These are phyloP conservation scores for Chesias legatella DNA, from an alignment of 2,888 invertebrate genomes.

Conservation along the genomic window DNA sequence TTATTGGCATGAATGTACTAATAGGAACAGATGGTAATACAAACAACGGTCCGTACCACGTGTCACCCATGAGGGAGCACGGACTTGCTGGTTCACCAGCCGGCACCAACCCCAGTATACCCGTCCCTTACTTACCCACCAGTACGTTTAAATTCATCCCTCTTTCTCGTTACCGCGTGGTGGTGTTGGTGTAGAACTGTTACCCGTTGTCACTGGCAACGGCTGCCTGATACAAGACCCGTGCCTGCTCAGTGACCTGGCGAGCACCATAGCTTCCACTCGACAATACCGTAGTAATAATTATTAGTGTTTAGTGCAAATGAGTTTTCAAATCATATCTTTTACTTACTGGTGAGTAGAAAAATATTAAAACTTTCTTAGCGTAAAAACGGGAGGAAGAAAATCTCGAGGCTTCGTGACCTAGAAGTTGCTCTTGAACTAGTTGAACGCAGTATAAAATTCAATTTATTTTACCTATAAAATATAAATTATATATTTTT, in stretches of 20 bases:
- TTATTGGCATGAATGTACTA: not conserved
- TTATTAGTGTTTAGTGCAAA: slow-evolving; percentile 22
- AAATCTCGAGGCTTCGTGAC: slow-evolving; percentile 23
- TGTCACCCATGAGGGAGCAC: slow-evolving; percentile 73
- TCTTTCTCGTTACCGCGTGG: slow-evolving; percentile 56
- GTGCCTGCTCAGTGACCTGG: slow-evolving; percentile 52
- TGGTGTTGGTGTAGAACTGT: slow-evolving; percentile 66
- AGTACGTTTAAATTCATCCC: slow-evolving; percentile 37
- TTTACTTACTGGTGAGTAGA: slow-evolving; percentile 17
- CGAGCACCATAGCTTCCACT: slow-evolving; percentile 55
- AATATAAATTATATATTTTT: no score
- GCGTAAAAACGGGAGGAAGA: not conserved
- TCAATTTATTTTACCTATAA: no score
- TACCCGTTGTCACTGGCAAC: slow-evolving; percentile 74
- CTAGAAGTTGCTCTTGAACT: slow-evolving; percentile 38
- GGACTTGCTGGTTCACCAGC: slow-evolving; percentile 53
- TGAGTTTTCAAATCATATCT: slow-evolving; percentile 5
- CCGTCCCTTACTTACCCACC: slow-evolving; percentile 46
- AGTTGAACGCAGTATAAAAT: slow-evolving; percentile 1
- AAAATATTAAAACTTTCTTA: not conserved
- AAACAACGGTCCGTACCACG: slow-evolving; percentile 47
- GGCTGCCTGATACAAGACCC: slow-evolving; percentile 64
- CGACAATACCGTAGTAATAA: slow-evolving; percentile 45
- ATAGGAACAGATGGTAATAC: slow-evolving; percentile 64
- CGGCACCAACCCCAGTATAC: slow-evolving; percentile 54